Evolutionary conservation across 64 coral and sea anemone genomes (phyloP), one percentile per base, ranked within the genome.

Genomic region (Astreopora myriophthalma): DNA sequence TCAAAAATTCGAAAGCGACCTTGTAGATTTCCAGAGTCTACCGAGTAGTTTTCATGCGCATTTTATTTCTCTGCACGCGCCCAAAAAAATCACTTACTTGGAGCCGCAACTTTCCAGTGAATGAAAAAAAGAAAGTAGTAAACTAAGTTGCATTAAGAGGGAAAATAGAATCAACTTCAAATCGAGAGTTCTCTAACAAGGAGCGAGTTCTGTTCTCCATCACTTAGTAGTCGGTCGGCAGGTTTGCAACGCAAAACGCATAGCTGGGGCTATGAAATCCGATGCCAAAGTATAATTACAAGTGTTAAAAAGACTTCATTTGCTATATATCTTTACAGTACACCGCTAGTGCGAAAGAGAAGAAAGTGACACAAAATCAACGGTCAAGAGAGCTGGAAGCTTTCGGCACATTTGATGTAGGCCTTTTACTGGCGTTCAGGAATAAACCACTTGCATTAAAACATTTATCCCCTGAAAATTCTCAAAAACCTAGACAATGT

Each of bases 401-500:
- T 3, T 37, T 32, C 22, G 11, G 52, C 17, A 32, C 55, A 30
- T 62, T 81, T 63, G 29, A 10, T 17, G n/a, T 8, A 17, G 1
- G 1, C 60, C 32, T 25, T 12, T 1, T 25, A 23, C 20, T 5
- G 1, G 29, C 55, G 19, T 24, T 63, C 42, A 10, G 9, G 0
- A 22, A 19, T 12, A 37, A 38, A 38, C 58, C 16, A 23, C 17
- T 33, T 8, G 16, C 33, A 63, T 34, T 24, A 83, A 64, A 73
- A 73, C 14, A 74, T 73, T 82, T 88, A 72, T 57, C 7, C 55
- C 85, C 48, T 66, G 63, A 88, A 94, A 89, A 42, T 94, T 87
- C 70, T 89, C 63, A 74, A 87, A 94, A 82, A 75, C 80, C 60
- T 87, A 68, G 79, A 88, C 75, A 74, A 80, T 88, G 71, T 94